Conservation (phyloP, 2,113 vertebrate genomes). For the Ptyas mucosa region DNA sequence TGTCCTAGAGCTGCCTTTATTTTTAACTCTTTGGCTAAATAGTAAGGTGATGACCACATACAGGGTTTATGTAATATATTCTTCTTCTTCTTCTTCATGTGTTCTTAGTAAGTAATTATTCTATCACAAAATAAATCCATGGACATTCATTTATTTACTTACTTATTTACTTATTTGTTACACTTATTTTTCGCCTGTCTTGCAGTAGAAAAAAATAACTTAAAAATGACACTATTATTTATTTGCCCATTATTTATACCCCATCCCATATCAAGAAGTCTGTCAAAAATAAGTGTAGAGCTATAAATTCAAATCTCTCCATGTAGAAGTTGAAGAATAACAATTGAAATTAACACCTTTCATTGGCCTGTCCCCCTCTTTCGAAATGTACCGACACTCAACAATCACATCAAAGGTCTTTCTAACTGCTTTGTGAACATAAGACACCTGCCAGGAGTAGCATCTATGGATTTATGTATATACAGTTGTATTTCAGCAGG, state of each 20-base stretch:
- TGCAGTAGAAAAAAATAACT: background rate
- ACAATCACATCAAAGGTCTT: background rate
- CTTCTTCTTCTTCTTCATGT: background rate
- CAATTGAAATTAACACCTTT: background rate
- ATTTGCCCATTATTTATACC: background rate
- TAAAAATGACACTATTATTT: background rate
- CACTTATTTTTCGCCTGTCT: background rate
- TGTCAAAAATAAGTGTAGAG: background rate
- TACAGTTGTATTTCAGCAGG: background rate
- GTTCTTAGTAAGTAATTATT: background rate
- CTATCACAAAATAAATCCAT: background rate
- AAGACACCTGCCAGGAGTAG: background rate
- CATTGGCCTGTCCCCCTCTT: background rate
- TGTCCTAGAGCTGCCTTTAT: background rate
- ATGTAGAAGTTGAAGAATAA: background rate
- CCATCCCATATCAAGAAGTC: background rate
- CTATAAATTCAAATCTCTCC: background rate
- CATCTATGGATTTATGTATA: background rate
- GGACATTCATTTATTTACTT: background rate
- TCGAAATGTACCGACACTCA: background rate
- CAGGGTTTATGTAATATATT: background rate
- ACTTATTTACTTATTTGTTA: background rate
- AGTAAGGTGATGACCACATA: background rate
- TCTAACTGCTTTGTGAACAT: background rate
- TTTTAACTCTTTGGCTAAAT: background rate